Evolutionary conservation across 1,140 invertebrate genomes (phyloP), one percentile per base, ranked within the genome.

Genomic region (Philopotamus ludificatus): DNA sequence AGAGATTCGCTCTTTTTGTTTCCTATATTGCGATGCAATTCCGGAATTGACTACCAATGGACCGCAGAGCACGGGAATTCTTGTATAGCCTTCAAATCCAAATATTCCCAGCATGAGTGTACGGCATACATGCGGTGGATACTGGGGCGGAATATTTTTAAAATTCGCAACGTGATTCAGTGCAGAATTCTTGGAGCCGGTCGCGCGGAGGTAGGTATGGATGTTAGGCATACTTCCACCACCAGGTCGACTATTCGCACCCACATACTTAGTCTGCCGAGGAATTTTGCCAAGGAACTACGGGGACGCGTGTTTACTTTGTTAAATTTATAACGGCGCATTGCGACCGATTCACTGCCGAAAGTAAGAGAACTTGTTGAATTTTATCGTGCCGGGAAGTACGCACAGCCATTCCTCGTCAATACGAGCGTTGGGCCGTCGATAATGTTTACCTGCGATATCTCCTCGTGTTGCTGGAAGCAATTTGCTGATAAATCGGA

Each of bases 211-310:
- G 21, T 18, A 54, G 21, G 51, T 26, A 23, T 12, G 51, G 23
- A 54, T 54, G 51, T 54, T 54, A 21, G 23, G 51, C 51, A 54
- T 54, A 54, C 20, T 25, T 54, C 44, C 44, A 23, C 20, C 51
- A 25, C 20, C 51, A 25, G 51, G 51, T 23, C 51, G 51, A 25
- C 20, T 25, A 9, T 26, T 21, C 20, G 51, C 12, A 25, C 8
- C 3, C 49, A 23, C 22, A 51, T 20, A 23, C 49, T 20, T 51
- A 51, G 22, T 20, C 44, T 4, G 15, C 44, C 18, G 8, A 8
- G 25, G 25, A 57, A 57, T 57, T 34, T 34, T 7, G 41, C 53
- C 28, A 7, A n/a, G 15, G 26, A n/a, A n/a, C n/a, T n/a, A 42
- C 26, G n/a, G 21, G 18, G 34, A 21, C 53, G 41, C 53, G 53